Percentiles rank a stretch among this genome's conserved stretches.
phyloP scores from a whole-genome alignment of 2,888 invertebrate species.

The Willowsia nigromaculata region DNA sequence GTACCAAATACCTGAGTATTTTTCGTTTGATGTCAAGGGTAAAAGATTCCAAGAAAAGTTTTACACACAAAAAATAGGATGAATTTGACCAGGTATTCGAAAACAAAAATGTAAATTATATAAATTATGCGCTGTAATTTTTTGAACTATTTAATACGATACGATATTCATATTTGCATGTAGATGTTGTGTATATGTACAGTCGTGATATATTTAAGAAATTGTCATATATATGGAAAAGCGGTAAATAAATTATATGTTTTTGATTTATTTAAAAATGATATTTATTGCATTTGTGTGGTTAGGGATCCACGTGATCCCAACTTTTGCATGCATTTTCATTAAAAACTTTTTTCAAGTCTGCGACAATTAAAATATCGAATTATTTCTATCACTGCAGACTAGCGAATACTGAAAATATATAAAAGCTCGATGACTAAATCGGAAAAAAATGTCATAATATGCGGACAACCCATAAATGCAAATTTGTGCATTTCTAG shows the following conservation, averaged over 20 bases:
- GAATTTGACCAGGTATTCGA: slow-evolving; percentile 3
- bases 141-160: slow-evolving; percentile 30
- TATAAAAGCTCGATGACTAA: no score
- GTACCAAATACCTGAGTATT: no score
- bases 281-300: slow-evolving; percentile 23
- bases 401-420: not conserved
- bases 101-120: slow-evolving; percentile 22
- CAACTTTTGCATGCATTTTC: no score
- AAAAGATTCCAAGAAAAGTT: not conserved
- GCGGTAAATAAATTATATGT: slow-evolving; percentile 53
- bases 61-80: slow-evolving; percentile 13
- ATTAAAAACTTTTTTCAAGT: no score
- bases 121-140: slow-evolving; percentile 14
- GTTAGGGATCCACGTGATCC: no score
- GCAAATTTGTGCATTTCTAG: not conserved
- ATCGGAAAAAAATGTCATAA: not conserved
- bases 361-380: no score
- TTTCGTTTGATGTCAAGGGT: no score
- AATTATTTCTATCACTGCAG: no score
- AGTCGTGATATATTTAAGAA: slow-evolving; percentile 55
- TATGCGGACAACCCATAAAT: not conserved
- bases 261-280: slow-evolving; percentile 40
- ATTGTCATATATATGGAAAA: slow-evolving; percentile 51
- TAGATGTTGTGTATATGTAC: slow-evolving; percentile 20
- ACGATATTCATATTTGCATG: slow-evolving; percentile 33